Conservation (phyloP, 1,140 invertebrate species). For the Bombus confusus region DNA sequence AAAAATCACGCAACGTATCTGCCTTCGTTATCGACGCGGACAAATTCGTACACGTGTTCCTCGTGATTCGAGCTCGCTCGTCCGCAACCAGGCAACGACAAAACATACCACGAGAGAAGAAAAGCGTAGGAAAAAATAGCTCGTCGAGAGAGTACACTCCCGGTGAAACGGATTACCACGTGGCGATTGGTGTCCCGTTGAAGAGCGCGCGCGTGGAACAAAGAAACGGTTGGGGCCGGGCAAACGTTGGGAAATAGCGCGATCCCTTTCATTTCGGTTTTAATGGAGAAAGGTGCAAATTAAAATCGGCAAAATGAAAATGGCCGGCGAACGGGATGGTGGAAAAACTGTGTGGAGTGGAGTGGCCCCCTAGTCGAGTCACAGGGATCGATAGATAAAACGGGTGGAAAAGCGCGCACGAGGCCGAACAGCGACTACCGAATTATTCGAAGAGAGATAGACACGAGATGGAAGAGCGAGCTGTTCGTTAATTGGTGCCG, state of each 20-base stretch:
- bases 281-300: conserved; percentile 47
- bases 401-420: background rate
- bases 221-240: background rate
- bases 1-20: background rate
- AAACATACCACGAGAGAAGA: no score
- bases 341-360: no score
- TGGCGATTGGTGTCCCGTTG: background rate
- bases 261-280: conserved; percentile 33
- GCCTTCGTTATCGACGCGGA: background rate
- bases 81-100: background rate
- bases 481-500: conserved; percentile 71
- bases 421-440: background rate
- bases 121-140: background rate
- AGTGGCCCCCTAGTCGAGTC: background rate
- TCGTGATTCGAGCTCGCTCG: background rate
- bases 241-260: background rate
- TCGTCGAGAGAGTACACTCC: background rate
- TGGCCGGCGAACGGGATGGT: conserved; percentile 23
- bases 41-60: background rate
- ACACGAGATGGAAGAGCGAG: background rate
- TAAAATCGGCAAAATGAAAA: conserved; percentile 58
- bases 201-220: background rate
- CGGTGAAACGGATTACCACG: conserved; percentile 4
- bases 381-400: conserved; percentile 54
- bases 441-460: conserved; percentile 18